phyloP scores from a whole-genome alignment of 1,140 invertebrate species.

The Diachasma alloeum region DNA sequence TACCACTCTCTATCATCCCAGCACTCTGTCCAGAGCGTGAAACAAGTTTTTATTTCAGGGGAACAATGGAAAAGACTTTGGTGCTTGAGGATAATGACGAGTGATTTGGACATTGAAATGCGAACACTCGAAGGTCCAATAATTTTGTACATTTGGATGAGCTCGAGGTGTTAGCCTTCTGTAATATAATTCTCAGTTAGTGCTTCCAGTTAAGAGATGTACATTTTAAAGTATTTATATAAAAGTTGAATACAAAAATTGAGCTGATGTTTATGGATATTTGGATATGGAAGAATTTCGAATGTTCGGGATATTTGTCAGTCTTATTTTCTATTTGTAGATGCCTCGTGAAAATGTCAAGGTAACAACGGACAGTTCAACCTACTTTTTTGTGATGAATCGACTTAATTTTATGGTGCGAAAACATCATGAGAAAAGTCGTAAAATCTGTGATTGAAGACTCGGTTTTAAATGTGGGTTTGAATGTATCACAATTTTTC shows the following conservation, averaged over 20 bases:
- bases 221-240: neutral
- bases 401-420: neutral
- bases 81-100: neutral
- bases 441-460: neutral
- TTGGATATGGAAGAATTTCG: neutral
- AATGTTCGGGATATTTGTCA: neutral
- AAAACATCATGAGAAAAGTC: neutral
- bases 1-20: conserved; percentile 59
- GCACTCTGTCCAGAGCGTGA: conserved; percentile 57
- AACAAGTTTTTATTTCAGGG: neutral
- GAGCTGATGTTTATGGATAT: neutral
- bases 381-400: neutral
- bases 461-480: neutral
- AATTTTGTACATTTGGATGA: neutral
- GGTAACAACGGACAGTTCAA: neutral
- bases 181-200: conserved; percentile 3
- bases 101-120: neutral
- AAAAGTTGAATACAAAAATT: neutral
- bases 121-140: neutral
- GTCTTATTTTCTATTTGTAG: neutral
- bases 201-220: neutral
- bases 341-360: neutral
- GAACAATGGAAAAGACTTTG: neutral
- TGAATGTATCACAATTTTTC: neutral
- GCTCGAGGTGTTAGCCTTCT: neutral